phyloP scores from a whole-genome alignment of 2,113 vertebrate genomes.

The Peromyscus maniculatus region DNA sequence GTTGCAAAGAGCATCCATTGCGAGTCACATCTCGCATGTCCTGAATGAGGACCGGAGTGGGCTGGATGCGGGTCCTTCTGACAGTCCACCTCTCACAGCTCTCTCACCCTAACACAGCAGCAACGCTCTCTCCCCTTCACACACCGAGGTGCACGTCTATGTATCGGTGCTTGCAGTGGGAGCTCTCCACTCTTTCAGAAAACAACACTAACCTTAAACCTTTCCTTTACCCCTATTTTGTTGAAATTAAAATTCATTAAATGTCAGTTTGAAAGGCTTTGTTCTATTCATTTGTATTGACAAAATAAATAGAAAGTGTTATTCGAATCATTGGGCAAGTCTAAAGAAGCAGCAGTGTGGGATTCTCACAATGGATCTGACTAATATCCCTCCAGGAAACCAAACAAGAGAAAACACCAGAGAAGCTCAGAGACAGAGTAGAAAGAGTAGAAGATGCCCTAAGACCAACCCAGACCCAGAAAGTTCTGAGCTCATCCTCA shows the following conservation, averaged over 20 bases:
- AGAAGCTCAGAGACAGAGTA: rapidly evolving
- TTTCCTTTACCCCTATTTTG: neutral
- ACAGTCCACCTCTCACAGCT: rapidly evolving
- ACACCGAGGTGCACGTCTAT: neutral
- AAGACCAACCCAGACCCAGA: neutral
- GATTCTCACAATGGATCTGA: neutral
- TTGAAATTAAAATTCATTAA: slow-evolving; percentile 41
- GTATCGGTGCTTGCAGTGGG: neutral
- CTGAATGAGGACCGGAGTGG: neutral
- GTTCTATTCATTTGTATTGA: slow-evolving; percentile 15
- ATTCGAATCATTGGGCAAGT: neutral
- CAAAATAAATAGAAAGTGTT: neutral
- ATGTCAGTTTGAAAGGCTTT: slow-evolving; percentile 28
- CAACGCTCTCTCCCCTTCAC: neutral
- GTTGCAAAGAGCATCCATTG: neutral
- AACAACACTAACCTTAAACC: neutral
- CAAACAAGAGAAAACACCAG: neutral
- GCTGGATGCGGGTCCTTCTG: neutral
- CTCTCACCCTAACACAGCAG: neutral
- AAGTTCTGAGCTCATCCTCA: neutral
- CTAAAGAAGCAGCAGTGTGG: neutral
- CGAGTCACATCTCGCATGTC: neutral
- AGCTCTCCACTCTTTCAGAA: neutral
- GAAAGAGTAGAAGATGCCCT: neutral
- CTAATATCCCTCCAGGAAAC: neutral